phyloP scores from a whole-genome alignment of 2,113 vertebrate species.

The Anser cygnoides region DNA sequence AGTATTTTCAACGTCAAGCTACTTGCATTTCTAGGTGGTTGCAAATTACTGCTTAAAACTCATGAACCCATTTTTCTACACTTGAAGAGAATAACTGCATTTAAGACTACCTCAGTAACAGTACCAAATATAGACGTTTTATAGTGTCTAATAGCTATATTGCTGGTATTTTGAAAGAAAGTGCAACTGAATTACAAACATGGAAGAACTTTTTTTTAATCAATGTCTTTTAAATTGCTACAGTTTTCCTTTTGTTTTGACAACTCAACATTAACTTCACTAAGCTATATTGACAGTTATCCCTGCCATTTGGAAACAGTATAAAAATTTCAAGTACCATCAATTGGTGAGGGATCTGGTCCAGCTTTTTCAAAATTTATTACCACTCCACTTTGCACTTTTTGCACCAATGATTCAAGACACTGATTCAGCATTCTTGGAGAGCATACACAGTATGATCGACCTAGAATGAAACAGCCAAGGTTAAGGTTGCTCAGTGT shows the following conservation, averaged over 20 bases:
- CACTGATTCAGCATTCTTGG: slow-evolving; percentile 98
- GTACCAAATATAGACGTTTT: background rate
- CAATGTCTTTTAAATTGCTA: background rate
- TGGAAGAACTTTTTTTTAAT: background rate
- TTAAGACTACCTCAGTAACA: background rate
- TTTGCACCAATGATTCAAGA: slow-evolving; percentile 96
- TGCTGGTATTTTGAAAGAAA: background rate
- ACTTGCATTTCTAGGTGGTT: background rate
- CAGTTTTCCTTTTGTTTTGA: background rate
- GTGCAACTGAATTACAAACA: background rate
- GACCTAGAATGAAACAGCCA: slow-evolving; percentile 78
- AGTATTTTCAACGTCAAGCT: background rate
- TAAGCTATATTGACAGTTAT: background rate
- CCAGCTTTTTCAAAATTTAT: slow-evolving; percentile 98
- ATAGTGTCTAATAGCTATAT: background rate
- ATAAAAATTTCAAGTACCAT: slow-evolving; percentile 74
- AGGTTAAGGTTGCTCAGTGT: background rate
- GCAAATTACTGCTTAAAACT: background rate
- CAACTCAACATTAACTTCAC: background rate
- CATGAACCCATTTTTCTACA: background rate
- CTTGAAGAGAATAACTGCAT: background rate
- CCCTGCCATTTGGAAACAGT: background rate
- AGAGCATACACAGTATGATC: slow-evolving; percentile 94
- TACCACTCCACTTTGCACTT: slow-evolving; percentile 96
- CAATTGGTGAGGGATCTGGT: slow-evolving; percentile 88